phyloP scores from a whole-genome alignment of 2,113 vertebrate species.

The human (Homo sapiens) region GRCh38 chrX:21148501-21149000 shows the following conservation, averaged over 20 bases:
- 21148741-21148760: background rate
- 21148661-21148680: too few species aligned
- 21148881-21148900: conserved; percentile 21
- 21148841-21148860: background rate
- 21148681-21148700: background rate
- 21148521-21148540: too few species aligned
- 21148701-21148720: background rate
- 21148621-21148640: too few species aligned
- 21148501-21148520: too few species aligned
- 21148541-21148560: too few species aligned
- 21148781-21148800: background rate
- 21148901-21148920: conserved; percentile 31
- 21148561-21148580: too few species aligned
- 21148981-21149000: conserved; percentile 35
- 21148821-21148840: background rate
- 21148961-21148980: conserved; percentile 41
- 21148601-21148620: too few species aligned
- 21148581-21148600: too few species aligned
- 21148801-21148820: background rate
- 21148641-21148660: too few species aligned
- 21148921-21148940: conserved; percentile 53
- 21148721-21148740: background rate
- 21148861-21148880: conserved; percentile 27
- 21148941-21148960: conserved; percentile 53
- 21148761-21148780: conserved; percentile 32